Evolutionary conservation across 2,888 invertebrate species (phyloP).

Genomic region (Scaptomyza cyrtandrae): DNA sequence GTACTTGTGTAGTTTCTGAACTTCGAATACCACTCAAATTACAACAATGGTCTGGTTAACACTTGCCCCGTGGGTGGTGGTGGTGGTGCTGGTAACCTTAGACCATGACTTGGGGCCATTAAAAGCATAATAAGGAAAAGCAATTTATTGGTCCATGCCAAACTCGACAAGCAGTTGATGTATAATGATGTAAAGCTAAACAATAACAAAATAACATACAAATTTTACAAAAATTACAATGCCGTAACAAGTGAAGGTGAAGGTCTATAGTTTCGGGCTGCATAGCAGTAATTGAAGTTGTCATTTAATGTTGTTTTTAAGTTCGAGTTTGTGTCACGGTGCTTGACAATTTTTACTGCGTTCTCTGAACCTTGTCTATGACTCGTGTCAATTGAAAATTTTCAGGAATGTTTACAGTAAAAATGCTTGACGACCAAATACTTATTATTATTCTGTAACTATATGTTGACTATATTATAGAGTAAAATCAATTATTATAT

Average conservation of each 20-base stretch:
- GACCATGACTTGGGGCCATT: slow-evolving; percentile 39
- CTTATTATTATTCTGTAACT: neutral
- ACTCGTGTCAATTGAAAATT: slow-evolving; percentile 48
- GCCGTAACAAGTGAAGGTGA: slow-evolving; percentile 63
- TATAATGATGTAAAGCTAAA: slow-evolving; percentile 43
- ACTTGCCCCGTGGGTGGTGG: slow-evolving; percentile 20
- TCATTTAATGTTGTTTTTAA: neutral
- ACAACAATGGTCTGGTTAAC: slow-evolving; percentile 45
- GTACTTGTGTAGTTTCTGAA: slow-evolving; percentile 36
- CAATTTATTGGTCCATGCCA: slow-evolving; percentile 33
- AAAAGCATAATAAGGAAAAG: slow-evolving; percentile 54
- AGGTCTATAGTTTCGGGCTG: slow-evolving; percentile 47
- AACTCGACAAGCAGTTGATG: slow-evolving; percentile 46
- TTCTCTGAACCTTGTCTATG: slow-evolving; percentile 14
- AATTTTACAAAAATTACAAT: slow-evolving; percentile 64
- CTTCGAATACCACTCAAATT: slow-evolving; percentile 62
- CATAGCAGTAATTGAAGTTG: slow-evolving; percentile 2
- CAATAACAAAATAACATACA: slow-evolving; percentile 4
- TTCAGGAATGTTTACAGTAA: neutral
- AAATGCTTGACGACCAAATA: neutral
- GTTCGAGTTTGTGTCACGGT: slow-evolving; percentile 57
- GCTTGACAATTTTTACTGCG: slow-evolving; percentile 60
- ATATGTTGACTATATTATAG: no score
- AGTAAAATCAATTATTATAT: no score
- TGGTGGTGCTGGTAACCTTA: slow-evolving; percentile 48